phyloP scores from a whole-genome alignment of 1,140 invertebrate species.

The Muscidifurax raptorellus region DNA sequence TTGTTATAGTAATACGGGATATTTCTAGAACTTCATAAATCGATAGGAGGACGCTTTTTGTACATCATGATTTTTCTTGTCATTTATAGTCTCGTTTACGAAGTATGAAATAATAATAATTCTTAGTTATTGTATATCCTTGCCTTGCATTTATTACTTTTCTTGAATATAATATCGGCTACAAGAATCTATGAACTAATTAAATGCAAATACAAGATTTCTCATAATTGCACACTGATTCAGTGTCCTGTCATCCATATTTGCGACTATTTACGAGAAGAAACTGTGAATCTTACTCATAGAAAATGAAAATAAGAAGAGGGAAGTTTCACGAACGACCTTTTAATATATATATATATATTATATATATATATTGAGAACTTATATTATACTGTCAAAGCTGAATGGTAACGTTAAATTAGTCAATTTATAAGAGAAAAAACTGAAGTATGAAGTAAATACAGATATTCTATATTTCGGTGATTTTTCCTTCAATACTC shows the following conservation, averaged over 20 bases:
- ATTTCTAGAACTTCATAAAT: constrained; percentile 51
- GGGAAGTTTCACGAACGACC: constrained; percentile 55
- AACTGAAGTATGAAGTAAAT: constrained; percentile 64
- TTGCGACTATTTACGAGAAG: neutral
- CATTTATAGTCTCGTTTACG: constrained; percentile 41
- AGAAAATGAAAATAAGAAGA: constrained; percentile 39
- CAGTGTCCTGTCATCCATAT: constrained; percentile 25
- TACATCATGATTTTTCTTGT: constrained; percentile 41
- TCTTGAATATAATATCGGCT: constrained; percentile 21
- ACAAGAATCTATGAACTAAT: constrained; percentile 3
- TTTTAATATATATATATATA: constrained; percentile 63
- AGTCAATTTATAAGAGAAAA: constrained; percentile 64
- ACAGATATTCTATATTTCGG: constrained; percentile 64
- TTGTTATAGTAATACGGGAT: constrained; percentile 46
- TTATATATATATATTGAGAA: no score
- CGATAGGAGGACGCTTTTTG: constrained; percentile 45
- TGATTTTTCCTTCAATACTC: constrained; percentile 55
- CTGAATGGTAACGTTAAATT: constrained; percentile 66
- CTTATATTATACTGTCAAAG: constrained; percentile 52
- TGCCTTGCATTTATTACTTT: constrained; percentile 48
- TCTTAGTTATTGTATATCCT: constrained; percentile 31
- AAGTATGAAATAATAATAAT: constrained; percentile 43
- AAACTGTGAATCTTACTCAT: neutral
- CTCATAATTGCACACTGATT: constrained; percentile 10
- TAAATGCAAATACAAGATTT: constrained; percentile 31